phyloP scores from a whole-genome alignment of 2,113 vertebrate species.

The Conger conger region DNA sequence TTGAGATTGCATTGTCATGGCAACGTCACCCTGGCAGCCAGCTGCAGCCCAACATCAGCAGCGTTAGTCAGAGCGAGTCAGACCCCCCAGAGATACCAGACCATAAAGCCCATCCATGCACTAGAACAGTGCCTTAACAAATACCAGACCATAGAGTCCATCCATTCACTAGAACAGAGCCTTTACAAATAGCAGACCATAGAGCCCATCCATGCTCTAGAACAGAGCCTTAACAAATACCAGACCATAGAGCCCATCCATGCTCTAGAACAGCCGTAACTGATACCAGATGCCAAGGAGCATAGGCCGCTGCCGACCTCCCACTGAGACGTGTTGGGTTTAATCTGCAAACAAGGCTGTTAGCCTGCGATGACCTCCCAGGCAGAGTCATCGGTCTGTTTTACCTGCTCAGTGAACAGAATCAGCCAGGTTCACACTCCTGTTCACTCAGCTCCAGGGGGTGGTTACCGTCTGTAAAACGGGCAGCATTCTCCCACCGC shows the following conservation, averaged over 20 bases:
- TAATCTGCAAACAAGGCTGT: slow-evolving; percentile 43
- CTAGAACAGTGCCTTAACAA: too few relatives aligned
- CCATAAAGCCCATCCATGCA: not conserved
- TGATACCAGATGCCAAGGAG: not conserved
- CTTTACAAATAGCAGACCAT: not conserved
- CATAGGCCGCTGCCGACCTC: not conserved
- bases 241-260: too few relatives aligned
- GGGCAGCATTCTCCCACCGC: slow-evolving; percentile 2
- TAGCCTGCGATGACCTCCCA: slow-evolving; percentile 32
- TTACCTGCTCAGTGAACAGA: slow-evolving; percentile 29
- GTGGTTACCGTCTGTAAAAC: slow-evolving; percentile 46
- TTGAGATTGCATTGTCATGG: slow-evolving; percentile 32
- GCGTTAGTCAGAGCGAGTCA: not conserved
- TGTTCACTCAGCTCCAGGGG: slow-evolving; percentile 18
- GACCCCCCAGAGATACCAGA: not conserved
- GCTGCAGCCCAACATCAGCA: slow-evolving; percentile 19
- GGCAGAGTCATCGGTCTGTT: slow-evolving; percentile 23
- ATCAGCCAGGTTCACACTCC: slow-evolving; percentile 4
- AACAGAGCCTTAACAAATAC: too few relatives aligned
- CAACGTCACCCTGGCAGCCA: slow-evolving; percentile 32
- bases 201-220: too few relatives aligned
- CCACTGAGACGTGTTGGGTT: slow-evolving; percentile 24
- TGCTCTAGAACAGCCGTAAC: too few relatives aligned
- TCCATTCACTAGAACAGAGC: not conserved
- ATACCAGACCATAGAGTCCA: not conserved